These are phyloP conservation scores for Drosophila kanekoi DNA, from an alignment of 2,888 invertebrate species.

Conservation along the genomic window DNA sequence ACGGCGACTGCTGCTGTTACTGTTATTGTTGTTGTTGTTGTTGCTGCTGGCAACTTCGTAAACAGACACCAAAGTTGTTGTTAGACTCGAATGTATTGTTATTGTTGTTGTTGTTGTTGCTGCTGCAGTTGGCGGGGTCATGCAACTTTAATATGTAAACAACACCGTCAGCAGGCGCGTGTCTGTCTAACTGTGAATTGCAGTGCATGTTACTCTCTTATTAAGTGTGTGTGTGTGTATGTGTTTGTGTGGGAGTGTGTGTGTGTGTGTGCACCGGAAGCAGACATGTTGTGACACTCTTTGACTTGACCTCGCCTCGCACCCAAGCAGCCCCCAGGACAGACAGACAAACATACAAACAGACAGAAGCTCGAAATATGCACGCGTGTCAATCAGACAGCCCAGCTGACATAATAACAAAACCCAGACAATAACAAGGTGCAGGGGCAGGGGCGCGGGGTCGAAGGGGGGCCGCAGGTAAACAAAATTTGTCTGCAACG, in stretches of 20 bases:
- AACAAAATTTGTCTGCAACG: conserved; percentile 72
- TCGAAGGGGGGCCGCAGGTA: conserved; percentile 43
- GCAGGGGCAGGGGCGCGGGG: neutral
- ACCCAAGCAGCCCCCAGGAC: conserved; percentile 26
- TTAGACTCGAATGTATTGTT: conserved; percentile 18
- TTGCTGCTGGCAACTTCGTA: conserved; percentile 39
- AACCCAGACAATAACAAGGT: conserved; percentile 31
- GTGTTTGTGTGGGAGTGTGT: conserved; percentile 29
- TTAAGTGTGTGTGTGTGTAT: conserved; percentile 21
- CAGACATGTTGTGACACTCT: conserved; percentile 82
- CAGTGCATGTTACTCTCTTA: conserved; percentile 47
- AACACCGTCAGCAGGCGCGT: conserved; percentile 73
- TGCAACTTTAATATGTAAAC: conserved; percentile 84
- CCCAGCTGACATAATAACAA: conserved; percentile 76
- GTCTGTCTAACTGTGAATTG: conserved; percentile 57
- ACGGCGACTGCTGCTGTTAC: conserved; percentile 25
- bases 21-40: conserved; percentile 19
- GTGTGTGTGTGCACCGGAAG: conserved; percentile 73
- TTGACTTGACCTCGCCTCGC: conserved; percentile 75
- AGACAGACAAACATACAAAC: conserved; percentile 29
- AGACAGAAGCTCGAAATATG: conserved; percentile 50
- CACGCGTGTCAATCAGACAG: conserved; percentile 77
- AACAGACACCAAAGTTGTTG: conserved; percentile 38
- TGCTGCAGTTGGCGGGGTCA: conserved; percentile 74
- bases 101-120: conserved; percentile 30